Base-by-base conservation (phyloP, 1,140 invertebrate genomes). In the Heliconius hewitsoni region DNA sequence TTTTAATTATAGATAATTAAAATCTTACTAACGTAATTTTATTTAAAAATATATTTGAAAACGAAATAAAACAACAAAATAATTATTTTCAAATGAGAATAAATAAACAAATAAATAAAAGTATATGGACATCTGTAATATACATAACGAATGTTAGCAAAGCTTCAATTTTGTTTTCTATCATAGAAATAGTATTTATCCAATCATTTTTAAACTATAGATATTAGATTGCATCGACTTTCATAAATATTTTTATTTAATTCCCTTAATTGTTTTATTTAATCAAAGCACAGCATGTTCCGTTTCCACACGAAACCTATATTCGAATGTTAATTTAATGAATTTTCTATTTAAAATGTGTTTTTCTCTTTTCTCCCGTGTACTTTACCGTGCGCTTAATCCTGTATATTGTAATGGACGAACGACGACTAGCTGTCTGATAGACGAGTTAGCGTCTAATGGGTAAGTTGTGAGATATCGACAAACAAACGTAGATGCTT, bases 381-480 rank as follows among this genome's bases (percentile, higher is more conserved):
- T 95, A 95, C 88, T 93, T 95, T 90, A n/a, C n/a, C n/a, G n/a
- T n/a, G 89, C 91, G 95, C 96, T 95, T 96, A 94, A 95, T 94
- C 95, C 94, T 94, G 90, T 94, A 91, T 90, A 86, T 87, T 88
- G 81, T 89, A 88, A 85, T 83, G 91, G 91, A 92, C 78, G 86
- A 90, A 95, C 94, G 94, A 95, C 95, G 95, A 85, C 82, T 96
- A 97, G 97, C 96, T 97, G 97, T 97, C 96, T 97, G 96, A 97
- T 97, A 96, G 97, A 97, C 95, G 97, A 97, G 96, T 95, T 97
- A 95, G 96, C 96, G 94, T 96, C 96, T 87, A 96, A 95, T 95
- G 97, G 97, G 97, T 97, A 97, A 97, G 97, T 97, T 79, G 37
- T 70, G 30, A 55, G 74, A 76, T 66, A 73, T 52, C 57, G 73